phyloP scores from a whole-genome alignment of 2,888 invertebrate genomes.

The Micoletzkya japonica region DNA sequence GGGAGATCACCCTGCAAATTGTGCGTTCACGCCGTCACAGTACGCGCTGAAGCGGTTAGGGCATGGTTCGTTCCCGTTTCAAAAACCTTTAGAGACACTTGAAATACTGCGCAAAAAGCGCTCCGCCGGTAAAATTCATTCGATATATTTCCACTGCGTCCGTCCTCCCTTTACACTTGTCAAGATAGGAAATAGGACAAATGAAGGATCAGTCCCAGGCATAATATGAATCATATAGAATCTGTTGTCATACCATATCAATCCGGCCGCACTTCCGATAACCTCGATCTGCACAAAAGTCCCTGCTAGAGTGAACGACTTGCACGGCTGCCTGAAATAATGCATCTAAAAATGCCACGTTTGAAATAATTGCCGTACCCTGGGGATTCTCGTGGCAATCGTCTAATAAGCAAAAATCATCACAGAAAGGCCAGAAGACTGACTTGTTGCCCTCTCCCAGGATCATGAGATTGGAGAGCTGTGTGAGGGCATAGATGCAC shows the following conservation, averaged over 20 bases:
- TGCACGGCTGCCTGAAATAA: constrained; percentile 39
- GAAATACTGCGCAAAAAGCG: not conserved
- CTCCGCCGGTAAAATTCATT: no score
- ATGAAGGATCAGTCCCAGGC: not conserved
- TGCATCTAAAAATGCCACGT: not conserved
- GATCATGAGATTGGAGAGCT: constrained; percentile 39
- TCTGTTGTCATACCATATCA: constrained; percentile 44
- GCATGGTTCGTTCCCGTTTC: no score
- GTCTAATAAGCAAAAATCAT: not conserved
- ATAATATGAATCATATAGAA: not conserved
- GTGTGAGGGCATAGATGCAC: constrained; percentile 49
- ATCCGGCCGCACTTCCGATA: constrained; percentile 50
- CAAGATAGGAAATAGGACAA: no score
- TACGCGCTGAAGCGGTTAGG: not conserved
- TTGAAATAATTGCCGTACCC: not conserved
- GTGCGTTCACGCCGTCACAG: no score
- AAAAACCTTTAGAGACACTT: not conserved
- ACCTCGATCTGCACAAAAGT: constrained; percentile 56
- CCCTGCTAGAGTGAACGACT: constrained; percentile 48
- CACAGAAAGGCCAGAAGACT: not conserved
- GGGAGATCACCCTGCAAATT: constrained; percentile 44
- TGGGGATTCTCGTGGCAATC: not conserved
- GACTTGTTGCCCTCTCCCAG: constrained; percentile 36
- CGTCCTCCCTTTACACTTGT: no score
- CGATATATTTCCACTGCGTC: no score